Percentiles rank a stretch among this genome's conserved stretches.
Conservation (phyloP, 2,113 vertebrate genomes). For the Gavia stellata region DNA sequence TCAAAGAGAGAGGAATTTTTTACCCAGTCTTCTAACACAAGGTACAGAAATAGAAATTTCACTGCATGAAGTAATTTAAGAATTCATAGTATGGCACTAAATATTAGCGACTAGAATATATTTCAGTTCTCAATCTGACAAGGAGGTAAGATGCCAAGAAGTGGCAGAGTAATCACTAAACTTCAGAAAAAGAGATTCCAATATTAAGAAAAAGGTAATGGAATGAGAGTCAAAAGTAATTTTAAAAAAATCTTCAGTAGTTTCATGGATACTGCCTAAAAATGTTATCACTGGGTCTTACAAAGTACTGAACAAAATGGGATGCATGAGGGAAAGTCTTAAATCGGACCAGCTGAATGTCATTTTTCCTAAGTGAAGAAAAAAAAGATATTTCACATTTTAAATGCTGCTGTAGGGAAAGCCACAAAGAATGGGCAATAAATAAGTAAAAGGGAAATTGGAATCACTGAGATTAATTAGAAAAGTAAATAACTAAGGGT, state of each 20-base stretch:
- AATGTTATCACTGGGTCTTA: background rate
- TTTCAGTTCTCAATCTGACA: background rate
- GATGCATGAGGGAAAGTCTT: background rate
- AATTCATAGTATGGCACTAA: background rate
- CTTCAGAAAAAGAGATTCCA: background rate
- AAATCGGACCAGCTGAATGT: background rate
- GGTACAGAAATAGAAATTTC: background rate
- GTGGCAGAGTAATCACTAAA: background rate
- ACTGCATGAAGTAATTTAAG: background rate
- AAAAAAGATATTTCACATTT: background rate
- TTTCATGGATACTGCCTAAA: background rate
- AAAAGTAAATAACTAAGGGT: background rate
- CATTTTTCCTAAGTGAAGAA: background rate
- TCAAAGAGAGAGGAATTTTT: background rate
- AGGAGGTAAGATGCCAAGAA: background rate
- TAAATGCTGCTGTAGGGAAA: background rate
- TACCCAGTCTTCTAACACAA: background rate
- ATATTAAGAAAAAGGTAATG: background rate
- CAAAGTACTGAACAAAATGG: background rate
- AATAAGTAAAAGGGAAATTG: background rate
- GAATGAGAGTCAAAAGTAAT: background rate
- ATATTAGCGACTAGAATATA: background rate
- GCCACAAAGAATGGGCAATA: background rate
- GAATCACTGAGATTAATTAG: background rate
- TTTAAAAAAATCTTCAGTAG: background rate